Conservation (phyloP, 2,797 vertebrate genomes). For the Crenuchus spilurus region DNA sequence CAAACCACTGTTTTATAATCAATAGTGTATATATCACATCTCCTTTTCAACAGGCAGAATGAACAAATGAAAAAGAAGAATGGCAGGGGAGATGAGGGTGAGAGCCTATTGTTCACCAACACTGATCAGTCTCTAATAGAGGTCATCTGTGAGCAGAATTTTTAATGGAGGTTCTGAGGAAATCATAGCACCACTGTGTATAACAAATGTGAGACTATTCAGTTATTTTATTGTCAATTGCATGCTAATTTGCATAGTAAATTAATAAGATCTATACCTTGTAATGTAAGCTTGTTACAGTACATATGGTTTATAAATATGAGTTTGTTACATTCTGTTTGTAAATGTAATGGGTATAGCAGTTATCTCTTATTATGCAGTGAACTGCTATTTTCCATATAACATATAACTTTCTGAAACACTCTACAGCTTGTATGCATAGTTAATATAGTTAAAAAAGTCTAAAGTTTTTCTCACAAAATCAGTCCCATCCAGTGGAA, state of each 20-base stretch:
- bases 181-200: constrained; percentile 74
- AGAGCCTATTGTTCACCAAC: constrained; percentile 80
- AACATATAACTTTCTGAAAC: background rate
- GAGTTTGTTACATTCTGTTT: background rate
- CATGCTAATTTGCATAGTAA: background rate
- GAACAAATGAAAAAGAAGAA: constrained; percentile 77
- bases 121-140: constrained; percentile 68
- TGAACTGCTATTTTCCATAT: background rate
- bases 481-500: too few species aligned
- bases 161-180: constrained; percentile 84
- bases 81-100: constrained; percentile 58
- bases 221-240: background rate
- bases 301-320: background rate
- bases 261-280: too few species aligned
- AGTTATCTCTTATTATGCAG: too few species aligned
- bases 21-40: background rate
- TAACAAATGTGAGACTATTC: constrained; percentile 77
- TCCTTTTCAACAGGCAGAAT: constrained; percentile 73
- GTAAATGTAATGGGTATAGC: background rate
- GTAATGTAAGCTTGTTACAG: background rate
- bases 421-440: too few species aligned
- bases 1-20: background rate
- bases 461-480: too few species aligned
- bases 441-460: too few species aligned
- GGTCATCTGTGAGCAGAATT: constrained; percentile 83